These are phyloP conservation scores for Clarias macrocephalus DNA, from an alignment of 2,113 vertebrate genomes.

Conservation along the genomic window DNA sequence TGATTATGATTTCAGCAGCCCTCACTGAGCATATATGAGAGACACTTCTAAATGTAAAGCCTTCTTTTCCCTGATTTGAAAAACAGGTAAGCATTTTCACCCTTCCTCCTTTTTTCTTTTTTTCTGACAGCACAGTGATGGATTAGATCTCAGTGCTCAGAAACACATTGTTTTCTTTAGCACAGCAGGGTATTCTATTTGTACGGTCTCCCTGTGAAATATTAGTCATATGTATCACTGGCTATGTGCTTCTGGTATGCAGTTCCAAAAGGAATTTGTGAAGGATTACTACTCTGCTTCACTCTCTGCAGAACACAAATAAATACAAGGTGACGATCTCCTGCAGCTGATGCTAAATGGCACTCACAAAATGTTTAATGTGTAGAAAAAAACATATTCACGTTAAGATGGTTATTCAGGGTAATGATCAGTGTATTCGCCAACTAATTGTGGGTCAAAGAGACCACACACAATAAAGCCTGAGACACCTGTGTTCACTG, in stretches of 20 bases:
- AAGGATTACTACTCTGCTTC: slow-evolving; percentile 57
- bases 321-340: slow-evolving; percentile 42
- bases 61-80: slow-evolving; percentile 85
- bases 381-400: background rate
- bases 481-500: slow-evolving; percentile 45
- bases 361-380: slow-evolving; percentile 27
- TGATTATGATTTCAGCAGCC: slow-evolving; percentile 71
- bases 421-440: slow-evolving; percentile 36
- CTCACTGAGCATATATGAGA: slow-evolving; percentile 77
- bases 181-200: slow-evolving; percentile 99
- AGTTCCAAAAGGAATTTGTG: slow-evolving; percentile 59
- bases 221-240: slow-evolving; percentile 91
- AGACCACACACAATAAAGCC: slow-evolving; percentile 43
- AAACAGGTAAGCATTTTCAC: slow-evolving; percentile 82
- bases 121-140: slow-evolving; percentile 88
- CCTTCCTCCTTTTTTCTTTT: slow-evolving; percentile 50
- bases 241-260: slow-evolving; percentile 78
- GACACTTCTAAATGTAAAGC: slow-evolving; percentile 79
- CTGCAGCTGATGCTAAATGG: slow-evolving; percentile 36
- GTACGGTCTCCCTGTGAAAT: slow-evolving; percentile 90
- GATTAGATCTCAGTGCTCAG: slow-evolving; percentile 95
- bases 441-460: slow-evolving; percentile 13
- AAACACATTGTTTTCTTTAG: slow-evolving; percentile 99
- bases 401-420: background rate
- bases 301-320: slow-evolving; percentile 50